Percentiles rank a stretch among this genome's conserved stretches.
phyloP scores from a whole-genome alignment of 2,113 vertebrate species.

The Rhea pennata region DNA sequence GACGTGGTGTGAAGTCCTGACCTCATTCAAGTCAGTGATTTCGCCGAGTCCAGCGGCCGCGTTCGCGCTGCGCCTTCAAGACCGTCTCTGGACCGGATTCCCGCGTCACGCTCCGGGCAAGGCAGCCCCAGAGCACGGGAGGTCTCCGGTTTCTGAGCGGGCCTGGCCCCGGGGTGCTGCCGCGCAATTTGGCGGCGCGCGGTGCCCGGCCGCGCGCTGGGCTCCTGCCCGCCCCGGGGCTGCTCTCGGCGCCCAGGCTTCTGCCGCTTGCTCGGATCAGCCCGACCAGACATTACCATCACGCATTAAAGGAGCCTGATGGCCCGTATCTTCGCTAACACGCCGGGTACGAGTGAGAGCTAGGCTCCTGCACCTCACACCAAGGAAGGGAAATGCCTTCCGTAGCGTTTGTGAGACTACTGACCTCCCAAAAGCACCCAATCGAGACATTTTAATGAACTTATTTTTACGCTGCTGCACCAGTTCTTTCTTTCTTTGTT shows the following conservation, averaged over 20 bases:
- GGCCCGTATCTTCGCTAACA: neutral
- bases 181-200: neutral
- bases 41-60: accelerated
- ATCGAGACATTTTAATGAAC: neutral
- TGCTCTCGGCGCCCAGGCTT: neutral
- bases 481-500: conserved; percentile 58
- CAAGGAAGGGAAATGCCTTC: neutral
- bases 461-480: conserved; percentile 24
- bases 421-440: neutral
- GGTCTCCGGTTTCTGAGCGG: neutral
- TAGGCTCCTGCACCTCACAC: neutral
- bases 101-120: neutral
- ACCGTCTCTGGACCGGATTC: neutral
- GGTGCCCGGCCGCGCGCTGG: neutral
- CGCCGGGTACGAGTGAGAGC: neutral
- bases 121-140: neutral
- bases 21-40: neutral
- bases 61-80: neutral
- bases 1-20: neutral
- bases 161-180: neutral
- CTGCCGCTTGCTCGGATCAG: neutral
- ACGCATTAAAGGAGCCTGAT: neutral
- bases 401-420: neutral
- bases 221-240: neutral
- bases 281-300: no score